Percentiles rank a stretch among this genome's conserved stretches.
These are phyloP conservation scores for Dromius quadrimaculatus DNA, from an alignment of 2,888 invertebrate genomes.

Conservation along the genomic window DNA sequence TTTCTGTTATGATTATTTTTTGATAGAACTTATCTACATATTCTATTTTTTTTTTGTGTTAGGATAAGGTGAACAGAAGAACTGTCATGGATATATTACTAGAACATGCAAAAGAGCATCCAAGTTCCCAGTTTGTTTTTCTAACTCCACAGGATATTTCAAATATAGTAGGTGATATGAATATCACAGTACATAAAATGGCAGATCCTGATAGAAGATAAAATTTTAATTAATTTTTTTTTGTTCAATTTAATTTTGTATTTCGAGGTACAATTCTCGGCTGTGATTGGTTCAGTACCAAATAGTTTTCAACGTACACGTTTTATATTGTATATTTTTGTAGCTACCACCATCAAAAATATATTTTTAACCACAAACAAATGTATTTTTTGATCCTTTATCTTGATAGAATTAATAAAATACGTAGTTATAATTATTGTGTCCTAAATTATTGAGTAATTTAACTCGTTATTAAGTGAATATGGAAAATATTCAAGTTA, in stretches of 20 bases:
- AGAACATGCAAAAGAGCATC: slow-evolving; percentile 77
- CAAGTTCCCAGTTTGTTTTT: slow-evolving; percentile 85
- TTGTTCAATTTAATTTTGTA: neutral
- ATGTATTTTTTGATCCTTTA: no score
- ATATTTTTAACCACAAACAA: no score
- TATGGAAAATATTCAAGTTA: no score
- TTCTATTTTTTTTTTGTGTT: slow-evolving; percentile 55
- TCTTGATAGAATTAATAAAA: no score
- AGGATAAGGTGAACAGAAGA: slow-evolving; percentile 88
- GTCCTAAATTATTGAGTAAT: no score
- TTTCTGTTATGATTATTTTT: slow-evolving; percentile 1
- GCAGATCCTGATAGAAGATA: slow-evolving; percentile 39
- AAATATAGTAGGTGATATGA: slow-evolving; percentile 28
- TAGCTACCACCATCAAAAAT: neutral
- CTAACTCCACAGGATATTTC: slow-evolving; percentile 88
- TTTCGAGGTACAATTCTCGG: neutral
- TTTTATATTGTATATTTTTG: neutral
- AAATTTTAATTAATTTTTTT: slow-evolving; percentile 16
- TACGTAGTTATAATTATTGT: no score
- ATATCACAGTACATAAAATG: slow-evolving; percentile 40
- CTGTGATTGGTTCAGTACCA: slow-evolving; percentile 2
- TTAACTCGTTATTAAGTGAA: no score
- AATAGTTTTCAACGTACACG: no score
- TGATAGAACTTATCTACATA: slow-evolving; percentile 1
- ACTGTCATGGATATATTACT: slow-evolving; percentile 84